These are phyloP conservation scores for Altica lythri DNA, from an alignment of 2,888 invertebrate species.

Conservation along the genomic window DNA sequence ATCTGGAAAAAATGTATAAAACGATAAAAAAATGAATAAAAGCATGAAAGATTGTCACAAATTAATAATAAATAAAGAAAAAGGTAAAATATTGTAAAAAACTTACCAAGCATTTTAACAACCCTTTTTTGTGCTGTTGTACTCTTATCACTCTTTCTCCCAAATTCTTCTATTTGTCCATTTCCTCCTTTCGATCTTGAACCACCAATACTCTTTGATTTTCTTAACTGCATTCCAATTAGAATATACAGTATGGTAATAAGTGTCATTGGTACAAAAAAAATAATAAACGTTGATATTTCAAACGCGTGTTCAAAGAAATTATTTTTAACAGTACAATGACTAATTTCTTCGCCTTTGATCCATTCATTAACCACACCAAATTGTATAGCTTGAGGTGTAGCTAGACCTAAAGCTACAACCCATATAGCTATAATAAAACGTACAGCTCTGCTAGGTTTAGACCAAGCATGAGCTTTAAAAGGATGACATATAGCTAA, in stretches of 20 bases:
- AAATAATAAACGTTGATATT: conserved; percentile 81
- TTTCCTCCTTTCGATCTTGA: conserved; percentile 10
- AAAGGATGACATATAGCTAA: conserved; percentile 68
- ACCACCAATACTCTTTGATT: conserved; percentile 56
- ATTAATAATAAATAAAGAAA: too few species aligned
- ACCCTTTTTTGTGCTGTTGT: conserved; percentile 62
- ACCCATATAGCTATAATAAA: conserved; percentile 80
- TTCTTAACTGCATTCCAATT: conserved; percentile 73
- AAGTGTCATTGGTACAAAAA: conserved; percentile 84
- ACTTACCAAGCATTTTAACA: conserved; percentile 81
- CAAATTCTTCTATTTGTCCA: conserved; percentile 25
- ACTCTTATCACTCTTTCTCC: conserved; percentile 34
- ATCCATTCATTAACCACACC: conserved; percentile 45
- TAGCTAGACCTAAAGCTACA: conserved; percentile 71
- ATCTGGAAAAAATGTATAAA: too few species aligned
- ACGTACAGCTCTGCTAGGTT: conserved; percentile 80
- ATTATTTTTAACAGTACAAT: conserved; percentile 55
- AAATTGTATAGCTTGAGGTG: conserved; percentile 67
- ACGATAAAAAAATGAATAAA: too few species aligned
- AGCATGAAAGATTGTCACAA: too few species aligned
- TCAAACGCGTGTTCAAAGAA: conserved; percentile 74
- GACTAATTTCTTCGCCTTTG: conserved; percentile 33
- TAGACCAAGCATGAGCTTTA: conserved; percentile 81
- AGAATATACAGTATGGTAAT: conserved; percentile 81
- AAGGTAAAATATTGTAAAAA: too few species aligned